phyloP scores from a whole-genome alignment of 2,888 invertebrate genomes.

The Pterostichus niger region DNA sequence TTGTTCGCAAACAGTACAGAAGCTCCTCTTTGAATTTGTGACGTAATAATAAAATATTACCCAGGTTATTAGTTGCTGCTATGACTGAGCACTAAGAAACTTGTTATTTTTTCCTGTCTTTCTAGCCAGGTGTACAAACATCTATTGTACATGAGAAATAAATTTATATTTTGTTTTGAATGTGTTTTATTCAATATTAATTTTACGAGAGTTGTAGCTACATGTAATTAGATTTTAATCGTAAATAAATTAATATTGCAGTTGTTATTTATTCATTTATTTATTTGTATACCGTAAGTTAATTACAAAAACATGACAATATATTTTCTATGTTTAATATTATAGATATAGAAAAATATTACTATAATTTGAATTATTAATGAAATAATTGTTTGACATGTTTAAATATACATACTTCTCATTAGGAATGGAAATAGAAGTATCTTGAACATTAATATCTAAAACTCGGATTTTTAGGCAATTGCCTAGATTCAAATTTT shows the following conservation, averaged over 20 bases:
- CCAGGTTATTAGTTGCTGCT: conserved; percentile 41
- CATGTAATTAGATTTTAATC: conserved; percentile 36
- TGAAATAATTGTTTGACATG: neutral
- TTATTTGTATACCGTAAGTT: conserved; percentile 5
- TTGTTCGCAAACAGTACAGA: conserved; percentile 52
- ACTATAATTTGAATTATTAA: conserved; percentile 14
- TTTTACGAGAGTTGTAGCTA: conserved; percentile 10
- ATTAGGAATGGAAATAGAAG: too few relatives aligned
- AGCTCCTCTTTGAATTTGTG: conserved; percentile 44
- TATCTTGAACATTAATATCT: too few relatives aligned
- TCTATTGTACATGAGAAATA: conserved; percentile 9
- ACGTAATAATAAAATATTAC: conserved; percentile 59
- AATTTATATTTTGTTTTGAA: conserved; percentile 15
- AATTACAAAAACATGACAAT: conserved; percentile 22
- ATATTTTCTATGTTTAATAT: neutral
- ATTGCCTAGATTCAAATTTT: too few relatives aligned
- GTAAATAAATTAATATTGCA: conserved; percentile 43
- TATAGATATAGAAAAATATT: neutral
- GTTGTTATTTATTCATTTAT: conserved; percentile 28
- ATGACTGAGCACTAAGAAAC: conserved; percentile 28
- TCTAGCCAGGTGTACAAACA: conserved; percentile 19
- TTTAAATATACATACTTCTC: too few relatives aligned
- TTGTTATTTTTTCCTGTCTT: conserved; percentile 12
- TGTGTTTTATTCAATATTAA: conserved; percentile 3
- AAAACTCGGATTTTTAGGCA: too few relatives aligned